Percentiles rank a stretch among this genome's conserved stretches.
phyloP scores from a whole-genome alignment of 2,888 invertebrate genomes.

The Cylindroiulus punctatus region DNA sequence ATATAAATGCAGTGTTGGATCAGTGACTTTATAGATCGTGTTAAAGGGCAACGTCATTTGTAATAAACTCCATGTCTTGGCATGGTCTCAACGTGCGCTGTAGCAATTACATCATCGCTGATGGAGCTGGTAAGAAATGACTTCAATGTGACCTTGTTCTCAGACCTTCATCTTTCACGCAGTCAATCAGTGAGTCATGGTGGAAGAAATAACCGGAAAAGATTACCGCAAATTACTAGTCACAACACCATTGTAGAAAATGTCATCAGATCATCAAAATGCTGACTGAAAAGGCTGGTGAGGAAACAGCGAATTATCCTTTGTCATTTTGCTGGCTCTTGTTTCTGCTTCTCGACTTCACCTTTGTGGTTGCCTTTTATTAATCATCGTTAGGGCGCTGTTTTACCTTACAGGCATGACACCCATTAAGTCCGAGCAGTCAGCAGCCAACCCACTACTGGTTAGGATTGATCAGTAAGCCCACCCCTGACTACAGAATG shows the following conservation, averaged over 20 bases:
- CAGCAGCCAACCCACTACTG: not conserved
- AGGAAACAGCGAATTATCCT: not conserved
- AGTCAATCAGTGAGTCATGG: not conserved
- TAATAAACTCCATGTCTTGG: too few relatives aligned
- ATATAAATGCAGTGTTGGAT: too few relatives aligned
- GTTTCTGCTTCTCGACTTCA: not conserved
- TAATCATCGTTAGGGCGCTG: not conserved
- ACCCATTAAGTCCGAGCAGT: not conserved
- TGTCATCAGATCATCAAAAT: not conserved
- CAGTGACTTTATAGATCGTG: too few relatives aligned
- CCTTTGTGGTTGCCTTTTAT: not conserved
- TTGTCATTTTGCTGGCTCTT: not conserved
- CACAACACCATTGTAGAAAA: not conserved
- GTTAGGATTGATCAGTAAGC: slow-evolving; percentile 9
- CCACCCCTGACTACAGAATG: slow-evolving; percentile 9
- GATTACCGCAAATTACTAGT: not conserved
- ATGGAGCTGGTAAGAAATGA: too few relatives aligned
- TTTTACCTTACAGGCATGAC: not conserved
- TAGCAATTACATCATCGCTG: too few relatives aligned
- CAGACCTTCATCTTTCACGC: not conserved
- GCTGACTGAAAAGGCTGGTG: not conserved
- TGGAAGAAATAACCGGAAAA: not conserved
- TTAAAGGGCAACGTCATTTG: too few relatives aligned
- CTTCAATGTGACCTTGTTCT: not conserved
- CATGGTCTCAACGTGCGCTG: too few relatives aligned